Evolutionary conservation across 1,140 invertebrate genomes (phyloP).

Genomic region (Spodoptera frugiperda): DNA sequence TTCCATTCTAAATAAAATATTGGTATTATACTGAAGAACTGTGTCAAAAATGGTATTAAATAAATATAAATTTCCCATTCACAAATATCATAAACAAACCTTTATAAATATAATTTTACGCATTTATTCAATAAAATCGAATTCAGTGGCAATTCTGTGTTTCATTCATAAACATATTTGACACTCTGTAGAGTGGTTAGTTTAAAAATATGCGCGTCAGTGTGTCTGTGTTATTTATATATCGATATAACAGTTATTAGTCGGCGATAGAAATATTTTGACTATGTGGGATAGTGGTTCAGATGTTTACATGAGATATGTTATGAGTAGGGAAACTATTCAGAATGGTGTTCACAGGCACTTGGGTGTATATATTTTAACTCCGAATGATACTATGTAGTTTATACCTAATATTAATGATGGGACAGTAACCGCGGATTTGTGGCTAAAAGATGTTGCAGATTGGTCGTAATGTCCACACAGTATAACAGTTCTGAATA

Average conservation of each 20-base stretch:
- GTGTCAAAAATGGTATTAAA: too few relatives aligned
- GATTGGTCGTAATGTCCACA: too few relatives aligned
- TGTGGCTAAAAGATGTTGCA: too few relatives aligned
- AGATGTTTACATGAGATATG: slow-evolving; percentile 2
- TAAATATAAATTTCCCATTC: slow-evolving; percentile 1
- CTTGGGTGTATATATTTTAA: neutral
- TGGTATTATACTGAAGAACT: too few relatives aligned
- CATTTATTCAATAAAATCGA: slow-evolving; percentile 24
- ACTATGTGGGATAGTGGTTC: slow-evolving; percentile 5
- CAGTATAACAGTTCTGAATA: too few relatives aligned
- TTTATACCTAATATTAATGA: neutral
- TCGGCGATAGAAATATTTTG: slow-evolving; percentile 25
- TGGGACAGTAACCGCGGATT: too few relatives aligned
- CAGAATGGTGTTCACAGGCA: neutral
- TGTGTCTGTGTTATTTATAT: slow-evolving; percentile 25
- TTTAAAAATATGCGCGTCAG: slow-evolving; percentile 11
- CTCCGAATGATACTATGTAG: neutral
- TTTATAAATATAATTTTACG: slow-evolving; percentile 10
- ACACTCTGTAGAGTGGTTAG: slow-evolving; percentile 8
- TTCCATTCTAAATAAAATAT: too few relatives aligned
- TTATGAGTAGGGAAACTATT: too few relatives aligned
- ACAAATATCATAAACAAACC: slow-evolving; percentile 12
- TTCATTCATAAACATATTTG: slow-evolving; percentile 33
- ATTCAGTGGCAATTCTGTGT: slow-evolving; percentile 19
- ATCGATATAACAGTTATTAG: slow-evolving; percentile 30